Evolutionary conservation across 2,888 invertebrate species (phyloP).

Genomic region (Lasioglossum marginatum): DNA sequence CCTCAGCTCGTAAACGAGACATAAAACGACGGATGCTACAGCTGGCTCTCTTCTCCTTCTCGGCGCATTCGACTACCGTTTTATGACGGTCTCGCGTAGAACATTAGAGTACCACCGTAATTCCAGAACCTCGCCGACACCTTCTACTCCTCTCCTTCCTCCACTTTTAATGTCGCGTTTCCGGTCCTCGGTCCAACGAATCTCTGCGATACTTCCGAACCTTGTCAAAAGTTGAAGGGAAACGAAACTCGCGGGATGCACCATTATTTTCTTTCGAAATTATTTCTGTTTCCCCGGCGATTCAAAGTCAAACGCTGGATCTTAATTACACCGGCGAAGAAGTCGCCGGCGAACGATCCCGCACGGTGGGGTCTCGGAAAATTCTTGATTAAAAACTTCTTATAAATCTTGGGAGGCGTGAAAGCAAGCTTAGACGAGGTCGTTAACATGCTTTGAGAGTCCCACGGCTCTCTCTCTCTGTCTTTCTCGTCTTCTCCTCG

Average conservation of each 20-base stretch:
- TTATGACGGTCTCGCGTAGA: not conserved
- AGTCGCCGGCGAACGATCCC: not conserved
- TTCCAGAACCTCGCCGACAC: not conserved
- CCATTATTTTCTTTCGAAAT: constrained; percentile 23
- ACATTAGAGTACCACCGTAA: not conserved
- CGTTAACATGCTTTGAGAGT: constrained; percentile 50
- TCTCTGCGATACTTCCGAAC: not conserved
- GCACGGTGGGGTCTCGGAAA: not conserved
- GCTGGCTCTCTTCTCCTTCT: not conserved
- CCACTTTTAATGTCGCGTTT: not conserved
- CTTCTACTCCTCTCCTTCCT: not conserved
- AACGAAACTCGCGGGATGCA: not conserved
- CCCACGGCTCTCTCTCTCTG: not conserved
- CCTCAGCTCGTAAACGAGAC: constrained; percentile 54
- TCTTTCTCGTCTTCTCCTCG: not conserved
- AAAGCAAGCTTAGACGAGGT: not conserved
- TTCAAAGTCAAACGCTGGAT: constrained; percentile 10
- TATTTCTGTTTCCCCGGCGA: not conserved
- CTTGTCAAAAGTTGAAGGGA: not conserved
- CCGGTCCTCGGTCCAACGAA: not conserved
- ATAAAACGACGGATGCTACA: constrained; percentile 26
- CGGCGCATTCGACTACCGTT: not conserved
- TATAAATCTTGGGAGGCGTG: constrained; percentile 12
- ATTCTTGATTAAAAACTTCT: constrained; percentile 32
- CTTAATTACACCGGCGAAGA: constrained; percentile 24